Conservation (phyloP, 2,888 invertebrate species). For the Melanostoma mellinum region DNA sequence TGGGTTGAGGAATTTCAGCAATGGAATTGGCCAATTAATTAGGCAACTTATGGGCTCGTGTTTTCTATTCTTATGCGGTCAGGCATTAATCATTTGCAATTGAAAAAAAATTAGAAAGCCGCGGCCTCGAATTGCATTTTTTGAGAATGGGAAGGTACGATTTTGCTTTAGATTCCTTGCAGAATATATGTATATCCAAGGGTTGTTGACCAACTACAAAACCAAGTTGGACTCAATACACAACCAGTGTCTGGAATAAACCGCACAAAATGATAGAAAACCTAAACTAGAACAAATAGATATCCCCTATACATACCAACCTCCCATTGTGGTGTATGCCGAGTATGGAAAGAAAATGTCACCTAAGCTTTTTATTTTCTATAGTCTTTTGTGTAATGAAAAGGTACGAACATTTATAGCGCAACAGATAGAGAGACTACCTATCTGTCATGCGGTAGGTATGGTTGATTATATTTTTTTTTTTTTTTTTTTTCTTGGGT, state of each 20-base stretch:
- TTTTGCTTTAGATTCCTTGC: conserved; percentile 28
- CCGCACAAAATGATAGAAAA: conserved; percentile 1
- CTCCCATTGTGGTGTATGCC: conserved; percentile 4
- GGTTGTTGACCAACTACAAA: conserved; percentile 55
- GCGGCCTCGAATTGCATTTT: conserved; percentile 3
- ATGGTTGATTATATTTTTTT: background rate
- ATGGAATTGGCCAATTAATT: conserved; percentile 50
- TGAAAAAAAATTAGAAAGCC: conserved; percentile 19
- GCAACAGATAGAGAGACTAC: conserved; percentile 41
- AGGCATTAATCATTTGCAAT: conserved; percentile 64
- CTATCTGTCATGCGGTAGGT: no score
- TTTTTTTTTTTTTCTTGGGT: background rate
- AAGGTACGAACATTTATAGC: conserved; percentile 4
- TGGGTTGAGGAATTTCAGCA: conserved; percentile 20
- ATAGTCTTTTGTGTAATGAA: conserved; percentile 21
- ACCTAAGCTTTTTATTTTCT: conserved; percentile 35
- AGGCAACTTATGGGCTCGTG: conserved; percentile 20
- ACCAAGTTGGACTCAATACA: conserved; percentile 8
- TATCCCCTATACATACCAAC: no score
- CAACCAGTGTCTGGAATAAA: conserved; percentile 11
- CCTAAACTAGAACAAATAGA: conserved; percentile 54
- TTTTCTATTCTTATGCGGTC: conserved; percentile 46
- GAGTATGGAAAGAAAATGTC: conserved; percentile 29
- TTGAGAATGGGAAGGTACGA: conserved; percentile 38
- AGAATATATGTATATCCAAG: conserved; percentile 27